Base-by-base conservation (phyloP, 1,140 invertebrate genomes). In the Venustaconcha ellipsiformis region DNA sequence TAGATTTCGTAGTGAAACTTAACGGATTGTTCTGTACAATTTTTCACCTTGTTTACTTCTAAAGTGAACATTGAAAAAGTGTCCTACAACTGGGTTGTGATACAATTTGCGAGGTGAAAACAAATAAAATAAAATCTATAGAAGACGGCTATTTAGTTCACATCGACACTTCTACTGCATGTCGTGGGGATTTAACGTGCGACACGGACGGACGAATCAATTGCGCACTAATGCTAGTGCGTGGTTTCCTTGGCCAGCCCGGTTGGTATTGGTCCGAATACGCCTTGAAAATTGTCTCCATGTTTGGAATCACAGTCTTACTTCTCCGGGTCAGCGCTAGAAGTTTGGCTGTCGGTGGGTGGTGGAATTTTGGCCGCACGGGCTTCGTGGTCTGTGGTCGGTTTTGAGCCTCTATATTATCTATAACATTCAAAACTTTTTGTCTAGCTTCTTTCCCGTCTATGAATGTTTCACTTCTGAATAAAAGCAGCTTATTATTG, bases 241-340 rank as follows among this genome's bases (percentile, higher is more conserved):
- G 37, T 48, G 37, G 6, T 48, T 72, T 57, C 14, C 67, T 71
- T 57, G 76, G 67, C 84, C 84, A 86, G 71, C 84, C 84, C 12
- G 84, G 84, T 30, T 83, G 80, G 72, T 86, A 86, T 67, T 87
- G 86, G n/a, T 86, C 85, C 14, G 85, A 85, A 70, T 87, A 87
- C 20, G 85, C 82, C 69, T 79, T 80, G 69, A 87, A 87, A 55
- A 87, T 74, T 6, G 81, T 82, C 17, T 79, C 77, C 80, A 86
- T 80, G 69, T 83, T 82, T 2, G 80, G 78, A 6, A 81, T 74
- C 15, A 81, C 57, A 1, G 74, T 69, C 23, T 75, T 78, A 48
- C 78, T 77, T 56, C 74, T 62, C 14, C 67, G 48, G 55, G 76
- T 65, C 20, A 85, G 59, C 12, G 82, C 76, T 70, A 83, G 56